Evolutionary conservation across 2,113 vertebrate genomes (phyloP).

Genomic region (Indicator indicator): DNA sequence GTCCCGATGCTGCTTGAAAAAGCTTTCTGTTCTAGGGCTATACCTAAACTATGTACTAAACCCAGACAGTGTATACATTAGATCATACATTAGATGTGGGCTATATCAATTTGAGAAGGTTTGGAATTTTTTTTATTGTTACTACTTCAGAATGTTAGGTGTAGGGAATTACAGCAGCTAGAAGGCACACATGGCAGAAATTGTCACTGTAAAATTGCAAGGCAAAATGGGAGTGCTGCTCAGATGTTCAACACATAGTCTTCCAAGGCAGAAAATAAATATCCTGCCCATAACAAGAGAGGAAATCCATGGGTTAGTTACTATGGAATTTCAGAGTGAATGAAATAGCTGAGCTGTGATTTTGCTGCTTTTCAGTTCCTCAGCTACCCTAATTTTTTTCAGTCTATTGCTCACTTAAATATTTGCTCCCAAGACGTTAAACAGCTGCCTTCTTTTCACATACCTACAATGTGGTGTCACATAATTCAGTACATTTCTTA

Average conservation of each 20-base stretch:
- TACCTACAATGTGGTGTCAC: slow-evolving; percentile 9
- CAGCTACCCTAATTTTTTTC: neutral
- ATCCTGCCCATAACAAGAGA: neutral
- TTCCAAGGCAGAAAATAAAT: neutral
- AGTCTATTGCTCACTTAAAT: neutral
- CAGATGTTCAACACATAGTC: neutral
- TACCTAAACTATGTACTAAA: neutral
- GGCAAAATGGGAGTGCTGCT: neutral
- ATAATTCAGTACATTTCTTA: neutral
- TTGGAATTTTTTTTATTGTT: neutral
- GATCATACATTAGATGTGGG: neutral
- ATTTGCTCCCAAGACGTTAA: neutral
- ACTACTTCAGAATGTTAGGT: neutral
- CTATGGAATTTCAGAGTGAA: neutral
- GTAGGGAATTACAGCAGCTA: neutral
- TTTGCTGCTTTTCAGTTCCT: slow-evolving; percentile 14
- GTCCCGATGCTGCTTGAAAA: neutral
- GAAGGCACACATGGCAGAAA: neutral
- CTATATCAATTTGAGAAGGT: neutral
- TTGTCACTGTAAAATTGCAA: neutral
- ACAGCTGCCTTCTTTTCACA: neutral
- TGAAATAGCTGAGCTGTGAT: neutral
- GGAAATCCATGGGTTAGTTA: neutral
- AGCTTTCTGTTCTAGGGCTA: neutral
- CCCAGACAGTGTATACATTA: neutral